Conservation (phyloP, 2,888 invertebrate species). For the Andricus quercusramuli region DNA sequence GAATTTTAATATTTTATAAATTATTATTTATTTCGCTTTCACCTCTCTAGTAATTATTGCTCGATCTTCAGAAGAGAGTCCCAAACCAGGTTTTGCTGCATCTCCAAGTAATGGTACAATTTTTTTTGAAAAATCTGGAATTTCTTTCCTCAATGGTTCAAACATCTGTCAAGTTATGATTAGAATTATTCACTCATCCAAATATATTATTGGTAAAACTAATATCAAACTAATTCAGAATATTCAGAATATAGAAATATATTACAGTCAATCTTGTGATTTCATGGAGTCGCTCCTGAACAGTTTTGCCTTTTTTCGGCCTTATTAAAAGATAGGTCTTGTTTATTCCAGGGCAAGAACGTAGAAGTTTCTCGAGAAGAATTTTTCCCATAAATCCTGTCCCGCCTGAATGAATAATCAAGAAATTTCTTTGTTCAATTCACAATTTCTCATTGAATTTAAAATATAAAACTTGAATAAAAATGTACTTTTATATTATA, state of each 20-base stretch:
- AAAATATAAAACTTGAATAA: neutral
- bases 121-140: constrained; percentile 74
- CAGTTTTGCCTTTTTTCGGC: constrained; percentile 47
- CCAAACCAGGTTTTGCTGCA: constrained; percentile 72
- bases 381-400: constrained; percentile 60
- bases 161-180: constrained; percentile 57
- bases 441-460: neutral
- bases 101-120: constrained; percentile 76
- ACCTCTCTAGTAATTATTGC: constrained; percentile 52
- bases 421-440: constrained; percentile 29
- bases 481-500: no score
- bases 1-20: neutral
- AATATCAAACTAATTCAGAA: no score
- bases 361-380: constrained; percentile 56
- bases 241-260: neutral
- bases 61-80: constrained; percentile 73
- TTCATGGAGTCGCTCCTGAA: constrained; percentile 49
- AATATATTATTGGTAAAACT: no score
- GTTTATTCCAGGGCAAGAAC: constrained; percentile 52
- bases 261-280: constrained; percentile 47
- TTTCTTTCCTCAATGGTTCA: constrained; percentile 55
- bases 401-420: constrained; percentile 46
- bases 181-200: neutral
- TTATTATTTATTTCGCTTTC: neutral
- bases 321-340: constrained; percentile 56